Evolutionary conservation across 2,113 vertebrate species (phyloP).

Genomic region (Arizona elegans): DNA sequence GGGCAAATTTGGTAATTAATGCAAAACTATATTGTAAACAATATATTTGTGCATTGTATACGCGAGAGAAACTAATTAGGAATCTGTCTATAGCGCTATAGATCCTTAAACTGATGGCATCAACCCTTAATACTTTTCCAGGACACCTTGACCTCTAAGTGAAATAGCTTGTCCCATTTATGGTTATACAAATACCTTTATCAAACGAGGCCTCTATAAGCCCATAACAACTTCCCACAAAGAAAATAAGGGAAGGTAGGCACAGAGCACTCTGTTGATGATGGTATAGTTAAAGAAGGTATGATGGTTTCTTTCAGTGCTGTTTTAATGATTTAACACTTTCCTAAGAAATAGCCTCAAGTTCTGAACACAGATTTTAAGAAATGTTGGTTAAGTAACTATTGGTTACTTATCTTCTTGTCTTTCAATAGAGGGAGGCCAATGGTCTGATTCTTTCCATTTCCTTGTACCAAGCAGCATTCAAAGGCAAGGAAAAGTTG

Average conservation of each 20-base stretch:
- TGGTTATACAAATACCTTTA: background rate
- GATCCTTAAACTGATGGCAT: background rate
- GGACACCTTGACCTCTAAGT: background rate
- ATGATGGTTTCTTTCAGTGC: conserved; percentile 1
- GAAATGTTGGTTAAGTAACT: background rate
- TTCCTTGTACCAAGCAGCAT: background rate
- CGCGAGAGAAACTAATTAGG: background rate
- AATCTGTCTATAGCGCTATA: background rate
- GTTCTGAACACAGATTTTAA: background rate
- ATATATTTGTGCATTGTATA: background rate
- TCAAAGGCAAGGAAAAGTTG: conserved; percentile 29
- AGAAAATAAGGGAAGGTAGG: background rate
- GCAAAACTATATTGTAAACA: background rate
- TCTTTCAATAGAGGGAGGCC: background rate
- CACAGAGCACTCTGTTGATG: background rate
- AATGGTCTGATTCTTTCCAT: fast-evolving
- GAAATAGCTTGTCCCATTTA: background rate
- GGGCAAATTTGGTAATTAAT: background rate
- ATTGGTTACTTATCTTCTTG: conserved; percentile 11
- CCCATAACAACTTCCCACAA: background rate
- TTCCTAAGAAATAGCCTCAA: conserved; percentile 14
- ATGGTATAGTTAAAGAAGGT: background rate
- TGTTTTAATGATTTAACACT: background rate
- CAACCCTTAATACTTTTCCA: background rate
- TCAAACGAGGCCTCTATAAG: background rate